Evolutionary conservation across 2,797 vertebrate genomes (phyloP), one percentile per base, ranked within the genome.

Genomic region (Phaenicophaeus curvirostris): DNA sequence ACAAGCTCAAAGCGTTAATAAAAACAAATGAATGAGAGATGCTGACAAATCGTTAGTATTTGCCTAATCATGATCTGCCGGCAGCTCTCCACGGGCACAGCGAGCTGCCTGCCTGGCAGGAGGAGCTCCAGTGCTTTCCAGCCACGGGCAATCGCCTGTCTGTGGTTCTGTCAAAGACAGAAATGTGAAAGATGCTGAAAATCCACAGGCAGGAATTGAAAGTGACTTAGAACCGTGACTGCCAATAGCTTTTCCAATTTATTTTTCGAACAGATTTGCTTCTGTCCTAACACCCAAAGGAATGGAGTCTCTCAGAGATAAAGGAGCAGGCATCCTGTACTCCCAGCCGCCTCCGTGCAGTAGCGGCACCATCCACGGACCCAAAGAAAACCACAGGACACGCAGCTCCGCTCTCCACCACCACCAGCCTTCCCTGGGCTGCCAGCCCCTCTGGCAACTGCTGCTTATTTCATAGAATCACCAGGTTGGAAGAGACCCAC

Each of bases 91-190:
- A 31, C 27, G 68, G 50, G 75, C 58, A 65, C 16, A 79, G 68
- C 63, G 27, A 24, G 39, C 5, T 80, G 42, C 63, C 48, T 30
- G 69, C 61, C 59, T 14, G 17, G 50, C 50, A 39, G 63, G 6
- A 39, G 63, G 6, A 50, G 72, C 66, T 31, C 66, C n/a, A 42
- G 57, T 8, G 25, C 54, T 24, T 25, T 24, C 77, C 69, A 63
- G 3, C 0, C 25, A 28, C 2, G 12, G 69, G 57, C 82, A 48
- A 1, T 0, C 2, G 73, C 35, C 78, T 87, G 16, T 5, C 72
- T 31, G 33, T 44, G 18, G 11, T 72, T 81, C 50, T 23, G 33
- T 61, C 73, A 78, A n/a, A 35, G 55, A 58, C 23, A 72, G 17
- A 37, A 4, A 14, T 1, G 7, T 37, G 33, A 76, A 90, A 71